Conservation (phyloP, 2,797 vertebrate species). For the Scolopax bukidnonensis region DNA sequence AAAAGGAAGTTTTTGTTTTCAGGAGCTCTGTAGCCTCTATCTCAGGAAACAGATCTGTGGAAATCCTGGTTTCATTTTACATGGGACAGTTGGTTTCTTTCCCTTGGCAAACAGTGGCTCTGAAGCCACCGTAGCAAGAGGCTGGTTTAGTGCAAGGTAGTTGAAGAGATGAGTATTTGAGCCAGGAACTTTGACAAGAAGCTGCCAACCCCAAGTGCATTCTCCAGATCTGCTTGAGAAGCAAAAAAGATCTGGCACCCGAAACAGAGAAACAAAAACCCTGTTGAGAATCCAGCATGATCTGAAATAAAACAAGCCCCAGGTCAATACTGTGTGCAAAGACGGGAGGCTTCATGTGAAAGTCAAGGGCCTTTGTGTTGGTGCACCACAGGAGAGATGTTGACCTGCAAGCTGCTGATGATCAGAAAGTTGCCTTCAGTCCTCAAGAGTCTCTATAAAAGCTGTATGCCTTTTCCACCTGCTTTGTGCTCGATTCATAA, state of each 20-base stretch:
- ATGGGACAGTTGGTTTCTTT: background rate
- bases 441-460: background rate
- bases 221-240: background rate
- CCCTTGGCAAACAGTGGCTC: background rate
- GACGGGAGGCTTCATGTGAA: background rate
- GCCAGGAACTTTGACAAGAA: background rate
- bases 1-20: background rate
- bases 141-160: background rate
- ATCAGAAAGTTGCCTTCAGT: background rate
- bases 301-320: background rate
- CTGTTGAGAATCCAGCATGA: background rate
- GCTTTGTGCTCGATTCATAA: background rate
- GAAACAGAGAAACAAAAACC: background rate
- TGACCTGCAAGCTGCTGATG: background rate
- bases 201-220: background rate
- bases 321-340: background rate
- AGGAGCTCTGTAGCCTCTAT: background rate
- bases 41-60: background rate
- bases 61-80: background rate
- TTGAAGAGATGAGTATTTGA: background rate
- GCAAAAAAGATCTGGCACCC: background rate
- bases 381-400: background rate
- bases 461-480: fast-evolving
- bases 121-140: background rate
- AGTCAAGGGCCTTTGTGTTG: background rate